Evolutionary conservation across 2,113 vertebrate species (phyloP).

Genomic region (Eretmochelys imbricata): DNA sequence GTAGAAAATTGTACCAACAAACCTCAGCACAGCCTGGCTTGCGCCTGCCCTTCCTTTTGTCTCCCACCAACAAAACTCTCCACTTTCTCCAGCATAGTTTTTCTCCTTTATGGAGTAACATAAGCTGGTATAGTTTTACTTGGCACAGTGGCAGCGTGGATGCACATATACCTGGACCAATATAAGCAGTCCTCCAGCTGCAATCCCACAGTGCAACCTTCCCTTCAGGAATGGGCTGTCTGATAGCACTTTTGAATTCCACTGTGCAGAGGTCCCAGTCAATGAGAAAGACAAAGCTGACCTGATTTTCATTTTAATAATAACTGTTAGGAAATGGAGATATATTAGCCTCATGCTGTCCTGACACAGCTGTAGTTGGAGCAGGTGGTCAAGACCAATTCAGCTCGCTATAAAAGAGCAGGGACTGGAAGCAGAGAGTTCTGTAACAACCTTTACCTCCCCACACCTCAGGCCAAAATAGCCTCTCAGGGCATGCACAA

Average conservation of each 20-base stretch:
- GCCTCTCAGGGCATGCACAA: accelerated
- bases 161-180: background rate
- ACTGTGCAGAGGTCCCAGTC: accelerated
- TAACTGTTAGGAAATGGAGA: background rate
- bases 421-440: background rate
- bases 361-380: background rate
- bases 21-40: background rate
- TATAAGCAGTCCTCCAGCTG: accelerated
- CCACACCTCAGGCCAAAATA: background rate
- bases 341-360: accelerated
- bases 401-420: background rate
- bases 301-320: background rate
- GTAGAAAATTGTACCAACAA: accelerated
- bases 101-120: background rate
- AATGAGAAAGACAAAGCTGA: background rate
- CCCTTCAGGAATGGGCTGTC: background rate
- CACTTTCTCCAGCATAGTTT: background rate
- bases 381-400: background rate
- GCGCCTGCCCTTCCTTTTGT: accelerated
- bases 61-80: background rate
- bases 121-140: accelerated
- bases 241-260: background rate
- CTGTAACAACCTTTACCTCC: background rate
- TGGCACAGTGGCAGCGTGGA: accelerated
- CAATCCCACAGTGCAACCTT: accelerated